These are phyloP conservation scores for Dryadula phaetusa DNA, from an alignment of 2,888 invertebrate species.

Conservation along the genomic window DNA sequence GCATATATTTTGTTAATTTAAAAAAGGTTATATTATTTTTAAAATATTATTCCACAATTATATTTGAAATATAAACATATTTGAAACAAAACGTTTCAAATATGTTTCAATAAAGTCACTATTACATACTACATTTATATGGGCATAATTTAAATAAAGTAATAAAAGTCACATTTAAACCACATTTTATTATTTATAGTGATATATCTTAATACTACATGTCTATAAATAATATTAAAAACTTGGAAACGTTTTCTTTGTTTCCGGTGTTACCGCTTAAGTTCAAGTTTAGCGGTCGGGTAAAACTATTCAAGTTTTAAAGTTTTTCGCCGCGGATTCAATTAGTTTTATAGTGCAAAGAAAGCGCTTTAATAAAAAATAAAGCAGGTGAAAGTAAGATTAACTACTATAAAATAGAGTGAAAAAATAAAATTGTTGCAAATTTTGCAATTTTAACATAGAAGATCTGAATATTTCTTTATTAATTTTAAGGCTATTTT, in stretches of 20 bases:
- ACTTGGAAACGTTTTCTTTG: neutral
- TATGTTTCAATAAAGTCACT: too few relatives aligned
- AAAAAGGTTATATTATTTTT: too few relatives aligned
- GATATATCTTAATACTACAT: neutral
- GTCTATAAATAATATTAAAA: neutral
- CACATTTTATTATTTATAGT: too few relatives aligned
- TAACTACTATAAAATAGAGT: constrained; percentile 9
- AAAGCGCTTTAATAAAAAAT: constrained; percentile 18
- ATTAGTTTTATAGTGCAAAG: constrained; percentile 21
- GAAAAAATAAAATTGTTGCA: constrained; percentile 8
- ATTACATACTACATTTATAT: too few relatives aligned
- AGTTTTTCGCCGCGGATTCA: constrained; percentile 35
- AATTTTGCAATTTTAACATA: neutral
- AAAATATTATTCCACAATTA: too few relatives aligned
- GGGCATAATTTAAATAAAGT: too few relatives aligned
- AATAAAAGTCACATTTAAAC: too few relatives aligned
- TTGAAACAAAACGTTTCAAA: too few relatives aligned
- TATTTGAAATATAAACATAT: too few relatives aligned
- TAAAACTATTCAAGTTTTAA: constrained; percentile 33
- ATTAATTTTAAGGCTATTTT: neutral
- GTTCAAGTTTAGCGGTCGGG: constrained; percentile 26
- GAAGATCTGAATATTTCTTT: neutral
- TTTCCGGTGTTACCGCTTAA: constrained; percentile 16
- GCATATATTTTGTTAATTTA: too few relatives aligned
- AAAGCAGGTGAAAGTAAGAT: constrained; percentile 18